These are phyloP conservation scores for Melieria omissa DNA, from an alignment of 2,888 invertebrate species.

Conservation along the genomic window DNA sequence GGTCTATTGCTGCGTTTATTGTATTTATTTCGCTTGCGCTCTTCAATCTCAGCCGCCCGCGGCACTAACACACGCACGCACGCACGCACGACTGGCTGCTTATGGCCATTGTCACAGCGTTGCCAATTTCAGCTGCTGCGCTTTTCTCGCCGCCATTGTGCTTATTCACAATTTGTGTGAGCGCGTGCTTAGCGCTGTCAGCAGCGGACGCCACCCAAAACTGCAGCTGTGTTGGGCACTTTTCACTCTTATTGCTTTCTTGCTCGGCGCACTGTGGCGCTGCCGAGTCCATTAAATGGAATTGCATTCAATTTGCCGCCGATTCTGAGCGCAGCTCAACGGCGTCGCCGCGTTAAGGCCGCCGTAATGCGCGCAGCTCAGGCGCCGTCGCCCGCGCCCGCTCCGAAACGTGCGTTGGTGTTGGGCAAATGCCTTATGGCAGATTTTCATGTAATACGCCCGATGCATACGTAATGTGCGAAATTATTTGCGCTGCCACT, in stretches of 20 bases:
- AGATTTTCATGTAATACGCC: constrained; percentile 32
- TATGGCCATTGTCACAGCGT: no score
- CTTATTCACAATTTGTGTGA: no score
- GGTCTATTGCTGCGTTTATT: no score
- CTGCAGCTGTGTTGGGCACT: no score
- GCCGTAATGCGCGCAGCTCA: not conserved
- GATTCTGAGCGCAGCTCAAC: constrained; percentile 19
- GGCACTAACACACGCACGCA: no score
- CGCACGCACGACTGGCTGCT: no score
- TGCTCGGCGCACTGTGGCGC: not conserved
- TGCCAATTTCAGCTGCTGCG: no score
- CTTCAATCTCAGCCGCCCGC: no score
- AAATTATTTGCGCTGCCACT: constrained; percentile 3
- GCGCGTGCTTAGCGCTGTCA: no score
- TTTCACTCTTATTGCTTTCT: not conserved
- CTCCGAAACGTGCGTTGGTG: not conserved
- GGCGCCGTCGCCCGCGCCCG: not conserved
- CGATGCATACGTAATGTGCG: constrained; percentile 31
- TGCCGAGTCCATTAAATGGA: constrained; percentile 25
- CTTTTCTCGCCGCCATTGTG: no score
- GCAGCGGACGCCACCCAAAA: no score
- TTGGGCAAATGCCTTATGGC: constrained; percentile 18
- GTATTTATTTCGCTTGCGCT: no score
- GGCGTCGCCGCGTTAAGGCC: not conserved
- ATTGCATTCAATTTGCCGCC: constrained; percentile 30